Percentiles rank a stretch among this genome's conserved stretches.
Conservation (phyloP, 2,888 invertebrate species). For the Lepas anatifera region DNA sequence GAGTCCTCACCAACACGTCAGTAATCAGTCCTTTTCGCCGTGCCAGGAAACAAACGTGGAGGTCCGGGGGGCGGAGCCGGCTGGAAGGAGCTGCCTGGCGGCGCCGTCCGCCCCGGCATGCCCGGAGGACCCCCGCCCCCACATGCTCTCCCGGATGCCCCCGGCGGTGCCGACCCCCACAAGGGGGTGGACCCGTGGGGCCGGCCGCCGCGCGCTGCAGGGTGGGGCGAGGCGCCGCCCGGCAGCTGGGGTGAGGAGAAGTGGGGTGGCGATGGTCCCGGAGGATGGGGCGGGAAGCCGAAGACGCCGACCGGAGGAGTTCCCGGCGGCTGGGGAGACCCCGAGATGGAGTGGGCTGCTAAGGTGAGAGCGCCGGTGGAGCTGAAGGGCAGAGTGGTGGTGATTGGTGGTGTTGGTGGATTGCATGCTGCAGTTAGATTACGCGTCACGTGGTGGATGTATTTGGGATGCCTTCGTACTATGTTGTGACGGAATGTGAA, state of each 20-base stretch:
- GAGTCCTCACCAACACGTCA: too few species aligned
- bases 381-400: not conserved
- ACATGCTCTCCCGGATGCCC: not conserved
- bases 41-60: constrained; percentile 16
- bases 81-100: constrained; percentile 18
- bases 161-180: not conserved
- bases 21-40: too few species aligned
- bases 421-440: too few species aligned
- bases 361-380: too few species aligned
- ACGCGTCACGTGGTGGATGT: too few species aligned
- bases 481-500: too few species aligned
- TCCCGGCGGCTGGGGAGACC: constrained; percentile 37
- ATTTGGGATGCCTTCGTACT: too few species aligned
- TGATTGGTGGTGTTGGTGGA: not conserved
- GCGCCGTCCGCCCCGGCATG: not conserved
- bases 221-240: constrained; percentile 29
- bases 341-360: constrained; percentile 31
- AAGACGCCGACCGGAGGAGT: constrained; percentile 30
- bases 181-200: constrained; percentile 18
- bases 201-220: constrained; percentile 23
- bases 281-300: constrained; percentile 36
- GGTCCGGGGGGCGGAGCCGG: constrained; percentile 13
- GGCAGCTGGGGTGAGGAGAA: constrained; percentile 37
- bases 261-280: constrained; percentile 37
- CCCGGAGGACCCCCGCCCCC: not conserved